A percentile compares a stretch with the other conserved stretches of the same genome.
Evolutionary conservation across 2,797 vertebrate species (phyloP).

Genomic region (Acrocephalus scirpaceus): DNA sequence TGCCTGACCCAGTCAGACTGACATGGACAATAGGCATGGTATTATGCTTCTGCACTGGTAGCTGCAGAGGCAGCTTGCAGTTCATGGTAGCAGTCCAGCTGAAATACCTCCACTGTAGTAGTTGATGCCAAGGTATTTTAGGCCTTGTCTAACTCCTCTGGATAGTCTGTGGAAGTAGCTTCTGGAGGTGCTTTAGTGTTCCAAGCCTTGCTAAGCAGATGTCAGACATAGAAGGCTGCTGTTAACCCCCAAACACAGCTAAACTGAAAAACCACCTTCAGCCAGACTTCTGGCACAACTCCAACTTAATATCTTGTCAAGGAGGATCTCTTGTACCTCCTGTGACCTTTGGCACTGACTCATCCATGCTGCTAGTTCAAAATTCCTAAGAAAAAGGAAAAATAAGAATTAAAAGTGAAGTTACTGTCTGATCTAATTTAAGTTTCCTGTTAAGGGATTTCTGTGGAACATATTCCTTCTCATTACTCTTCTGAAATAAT

Average conservation of each 20-base stretch:
- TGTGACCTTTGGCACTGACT: not conserved
- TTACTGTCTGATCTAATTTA: not conserved
- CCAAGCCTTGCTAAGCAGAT: not conserved
- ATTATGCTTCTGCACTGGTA: not conserved
- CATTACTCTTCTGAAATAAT: not conserved
- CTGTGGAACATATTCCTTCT: not conserved
- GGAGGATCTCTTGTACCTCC: not conserved
- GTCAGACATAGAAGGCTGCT: not conserved
- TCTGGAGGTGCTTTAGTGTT: not conserved
- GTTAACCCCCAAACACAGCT: not conserved
- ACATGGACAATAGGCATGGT: accelerated
- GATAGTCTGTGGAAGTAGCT: not conserved
- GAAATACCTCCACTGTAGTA: not conserved
- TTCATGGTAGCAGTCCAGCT: not conserved
- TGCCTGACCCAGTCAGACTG: not conserved
- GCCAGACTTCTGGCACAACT: not conserved
- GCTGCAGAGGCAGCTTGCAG: not conserved
- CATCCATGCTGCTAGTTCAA: not conserved
- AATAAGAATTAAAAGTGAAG: not conserved
- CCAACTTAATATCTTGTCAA: not conserved
- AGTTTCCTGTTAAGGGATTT: not conserved
- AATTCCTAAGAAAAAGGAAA: not conserved
- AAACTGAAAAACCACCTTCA: not conserved
- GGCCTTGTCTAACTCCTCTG: not conserved
- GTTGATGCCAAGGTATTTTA: not conserved